Base-by-base conservation (phyloP, 2,113 vertebrate genomes). In the Trematomus loennbergii region DNA sequence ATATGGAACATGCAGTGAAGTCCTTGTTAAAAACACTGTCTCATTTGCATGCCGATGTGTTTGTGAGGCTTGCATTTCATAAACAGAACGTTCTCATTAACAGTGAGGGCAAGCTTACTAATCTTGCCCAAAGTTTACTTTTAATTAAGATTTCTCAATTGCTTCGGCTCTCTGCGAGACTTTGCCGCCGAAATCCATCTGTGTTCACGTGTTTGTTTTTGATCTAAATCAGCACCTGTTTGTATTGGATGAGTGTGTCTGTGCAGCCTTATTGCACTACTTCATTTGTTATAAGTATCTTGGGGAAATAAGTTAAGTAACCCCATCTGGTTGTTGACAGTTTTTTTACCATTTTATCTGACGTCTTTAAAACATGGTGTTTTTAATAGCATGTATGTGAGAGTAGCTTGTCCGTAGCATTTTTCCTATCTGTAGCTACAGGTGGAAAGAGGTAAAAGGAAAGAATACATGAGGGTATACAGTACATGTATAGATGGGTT, bases 121-220 rank as follows among this genome's bases (percentile, higher is more conserved):
- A 92, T 91, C 90, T 89, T 71, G 20, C 74, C 79, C 87, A 93
- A 93, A 91, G 92, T 92, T 92, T 93, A 92, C 84, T 93, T 93
- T 92, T 92, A 93, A 93, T 93, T 93, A 92, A 66, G 88, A 87
- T 87, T 91, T 87, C 67, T 90, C 89, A 82, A 85, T 84, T 79
- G 81, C 87, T 81, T 62, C 0, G 8, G 77, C 87, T 84, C 84
- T 83, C 85, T 50, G 1, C 40, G 83, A 88, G 86, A 85, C 86
- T 83, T 45, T 8, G 55, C 83, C 7, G 52, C 55, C 13, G 29
- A 84, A 88, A 74, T 87, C 92, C 90, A 91, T 91, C 90, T 92
- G 88, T 75, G 81, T 67, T 83, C 71, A 72, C 12, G 43, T 73
- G 75, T 84, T 90, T 84, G 43, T 60, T 58, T 90, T 91, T 84